Percentiles rank a stretch among this genome's conserved stretches.
phyloP scores from a whole-genome alignment of 2,797 vertebrate species.

The Lophius americanus region DNA sequence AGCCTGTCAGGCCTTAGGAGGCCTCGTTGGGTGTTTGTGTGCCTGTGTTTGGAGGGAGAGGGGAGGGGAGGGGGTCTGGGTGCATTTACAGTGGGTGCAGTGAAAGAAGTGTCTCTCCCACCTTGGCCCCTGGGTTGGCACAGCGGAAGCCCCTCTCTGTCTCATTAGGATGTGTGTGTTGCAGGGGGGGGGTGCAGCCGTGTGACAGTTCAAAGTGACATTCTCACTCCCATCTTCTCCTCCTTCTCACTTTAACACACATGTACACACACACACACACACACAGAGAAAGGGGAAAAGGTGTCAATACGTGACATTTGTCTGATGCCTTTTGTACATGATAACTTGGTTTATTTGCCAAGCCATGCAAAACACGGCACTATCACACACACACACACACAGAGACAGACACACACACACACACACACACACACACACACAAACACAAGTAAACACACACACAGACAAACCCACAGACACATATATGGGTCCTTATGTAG shows the following conservation, averaged over 20 bases:
- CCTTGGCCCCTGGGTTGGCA: conserved; percentile 88
- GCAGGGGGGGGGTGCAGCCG: conserved; percentile 58
- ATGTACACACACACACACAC: conserved; percentile 26
- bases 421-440: conserved; percentile 24
- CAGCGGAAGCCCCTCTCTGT: conserved; percentile 84
- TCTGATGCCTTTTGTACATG: conserved; percentile 78
- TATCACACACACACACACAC: conserved; percentile 8
- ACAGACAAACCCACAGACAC: neutral
- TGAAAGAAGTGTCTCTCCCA: conserved; percentile 82
- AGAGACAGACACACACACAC: neutral
- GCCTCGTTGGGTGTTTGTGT: conserved; percentile 71
- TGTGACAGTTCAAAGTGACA: conserved; percentile 89
- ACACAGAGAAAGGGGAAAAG: conserved; percentile 57
- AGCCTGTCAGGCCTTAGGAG: conserved; percentile 89
- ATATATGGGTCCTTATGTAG: too few species aligned
- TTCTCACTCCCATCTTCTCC: conserved; percentile 82
- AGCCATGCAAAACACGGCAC: conserved; percentile 23
- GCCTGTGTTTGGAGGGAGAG: conserved; percentile 24
- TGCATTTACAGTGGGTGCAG: conserved; percentile 70
- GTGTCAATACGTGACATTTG: conserved; percentile 91
- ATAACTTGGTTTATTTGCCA: conserved; percentile 56
- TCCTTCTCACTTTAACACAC: conserved; percentile 54
- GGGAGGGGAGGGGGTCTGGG: conserved; percentile 11
- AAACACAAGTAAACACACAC: conserved; percentile 14
- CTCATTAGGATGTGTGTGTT: conserved; percentile 85